Evolutionary conservation across 1,140 invertebrate species (phyloP).

Genomic region (Halesus radiatus): DNA sequence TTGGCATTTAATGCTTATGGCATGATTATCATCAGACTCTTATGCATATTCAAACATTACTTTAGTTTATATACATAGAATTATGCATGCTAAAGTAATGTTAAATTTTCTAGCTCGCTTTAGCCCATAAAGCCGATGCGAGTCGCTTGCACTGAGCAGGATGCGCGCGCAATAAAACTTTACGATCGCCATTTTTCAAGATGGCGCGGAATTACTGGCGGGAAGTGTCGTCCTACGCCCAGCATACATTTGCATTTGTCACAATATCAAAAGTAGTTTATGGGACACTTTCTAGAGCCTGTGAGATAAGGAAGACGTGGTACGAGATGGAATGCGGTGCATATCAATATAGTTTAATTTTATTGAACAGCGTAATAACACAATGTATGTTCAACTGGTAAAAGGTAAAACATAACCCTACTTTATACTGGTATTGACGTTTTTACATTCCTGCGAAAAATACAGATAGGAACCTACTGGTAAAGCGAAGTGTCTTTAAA

Average conservation of each 20-base stretch:
- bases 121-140: constrained; percentile 3
- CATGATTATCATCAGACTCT: too few species aligned
- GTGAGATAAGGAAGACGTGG: background rate
- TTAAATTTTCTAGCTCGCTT: too few species aligned
- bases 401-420: too few species aligned
- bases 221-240: constrained; percentile 5
- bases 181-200: constrained; percentile 40
- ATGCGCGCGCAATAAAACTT: constrained; percentile 45
- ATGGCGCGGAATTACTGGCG: constrained; percentile 27
- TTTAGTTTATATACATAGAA: too few species aligned
- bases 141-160: constrained; percentile 37
- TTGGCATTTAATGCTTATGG: too few species aligned
- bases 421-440: too few species aligned
- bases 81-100: too few species aligned
- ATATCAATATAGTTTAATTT: background rate
- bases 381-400: background rate
- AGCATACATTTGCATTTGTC: background rate
- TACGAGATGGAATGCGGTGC: background rate
- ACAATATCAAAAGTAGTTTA: background rate
- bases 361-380: background rate
- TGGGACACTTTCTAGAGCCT: background rate
- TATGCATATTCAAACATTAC: too few species aligned
- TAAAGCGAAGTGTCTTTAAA: too few species aligned
- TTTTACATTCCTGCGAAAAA: too few species aligned
- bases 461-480: too few species aligned